These are phyloP conservation scores for Lonchura striata DNA, from an alignment of 2,113 vertebrate genomes.

Conservation along the genomic window DNA sequence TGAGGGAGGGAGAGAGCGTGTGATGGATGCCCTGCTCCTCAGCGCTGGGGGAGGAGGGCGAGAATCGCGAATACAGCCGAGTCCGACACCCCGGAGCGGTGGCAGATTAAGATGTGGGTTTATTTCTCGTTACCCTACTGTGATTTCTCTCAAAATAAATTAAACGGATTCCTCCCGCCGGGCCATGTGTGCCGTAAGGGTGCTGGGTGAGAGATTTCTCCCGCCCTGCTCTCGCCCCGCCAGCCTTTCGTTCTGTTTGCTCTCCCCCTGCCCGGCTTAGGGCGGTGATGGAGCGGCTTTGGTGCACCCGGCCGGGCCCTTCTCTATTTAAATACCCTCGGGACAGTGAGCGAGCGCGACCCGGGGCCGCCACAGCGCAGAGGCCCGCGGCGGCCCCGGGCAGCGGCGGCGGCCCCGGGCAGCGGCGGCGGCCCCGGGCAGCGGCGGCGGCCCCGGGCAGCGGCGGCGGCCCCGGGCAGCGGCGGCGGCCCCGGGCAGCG, in stretches of 20 bases:
- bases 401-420: too few relatives aligned
- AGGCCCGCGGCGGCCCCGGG: too few relatives aligned
- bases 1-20: background rate
- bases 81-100: fast-evolving
- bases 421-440: too few relatives aligned
- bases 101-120: background rate
- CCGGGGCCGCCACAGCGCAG: fast-evolving
- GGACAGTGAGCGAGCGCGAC: background rate
- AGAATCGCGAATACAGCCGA: background rate
- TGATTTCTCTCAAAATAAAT: background rate
- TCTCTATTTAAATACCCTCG: fast-evolving
- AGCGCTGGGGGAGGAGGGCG: background rate
- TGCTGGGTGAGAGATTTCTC: background rate
- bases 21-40: background rate
- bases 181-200: too few relatives aligned
- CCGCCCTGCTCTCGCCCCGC: background rate
- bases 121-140: background rate
- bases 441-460: too few relatives aligned
- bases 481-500: too few relatives aligned
- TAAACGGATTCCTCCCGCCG: too few relatives aligned
- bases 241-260: background rate
- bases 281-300: background rate
- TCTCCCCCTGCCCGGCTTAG: background rate
- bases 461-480: too few relatives aligned
- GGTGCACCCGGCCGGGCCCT: background rate